A percentile compares a stretch with the other conserved stretches of the same genome.
Evolutionary conservation across 1,140 invertebrate genomes (phyloP).

Genomic region (Micrasema minimum): DNA sequence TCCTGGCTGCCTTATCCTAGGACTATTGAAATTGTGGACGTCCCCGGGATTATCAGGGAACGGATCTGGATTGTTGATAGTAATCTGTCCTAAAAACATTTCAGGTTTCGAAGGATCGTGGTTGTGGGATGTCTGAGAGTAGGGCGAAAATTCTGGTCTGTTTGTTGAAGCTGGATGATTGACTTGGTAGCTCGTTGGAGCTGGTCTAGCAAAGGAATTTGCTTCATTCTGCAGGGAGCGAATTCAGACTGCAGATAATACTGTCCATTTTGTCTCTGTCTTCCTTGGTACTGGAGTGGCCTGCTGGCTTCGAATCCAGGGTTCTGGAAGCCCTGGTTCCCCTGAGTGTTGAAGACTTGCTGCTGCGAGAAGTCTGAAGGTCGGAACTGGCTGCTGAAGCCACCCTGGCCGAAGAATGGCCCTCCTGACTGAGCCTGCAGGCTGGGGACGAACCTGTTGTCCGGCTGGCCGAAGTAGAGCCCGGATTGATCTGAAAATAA

Average conservation of each 20-base stretch:
- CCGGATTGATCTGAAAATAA: conserved; percentile 49
- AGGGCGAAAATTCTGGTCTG: conserved; percentile 61
- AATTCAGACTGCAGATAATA: conserved; percentile 64
- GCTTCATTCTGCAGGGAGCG: conserved; percentile 47
- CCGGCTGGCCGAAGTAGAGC: conserved; percentile 48
- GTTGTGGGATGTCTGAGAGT: conserved; percentile 64
- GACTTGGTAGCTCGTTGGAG: conserved; percentile 63
- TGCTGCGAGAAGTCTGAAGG: conserved; percentile 29
- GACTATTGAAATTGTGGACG: conserved; percentile 44
- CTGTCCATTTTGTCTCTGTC: conserved; percentile 62
- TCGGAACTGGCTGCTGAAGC: conserved; percentile 45
- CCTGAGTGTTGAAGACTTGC: conserved; percentile 43
- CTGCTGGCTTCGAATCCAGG: conserved; percentile 26
- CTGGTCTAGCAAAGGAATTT: conserved; percentile 59
- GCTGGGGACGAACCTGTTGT: conserved; percentile 43
- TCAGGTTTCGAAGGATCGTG: conserved; percentile 69
- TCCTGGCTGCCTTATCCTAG: conserved; percentile 41
- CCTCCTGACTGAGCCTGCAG: conserved; percentile 35
- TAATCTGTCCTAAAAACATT: conserved; percentile 70
- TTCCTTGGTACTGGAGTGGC: conserved; percentile 64
- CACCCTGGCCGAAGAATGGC: conserved; percentile 45
- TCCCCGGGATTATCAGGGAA: conserved; percentile 52
- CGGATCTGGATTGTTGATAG: conserved; percentile 68
- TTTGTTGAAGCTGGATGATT: conserved; percentile 64
- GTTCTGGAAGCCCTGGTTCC: conserved; percentile 35